Conservation (phyloP, 2,113 vertebrate genomes). For the Leptocoma aspasia region DNA sequence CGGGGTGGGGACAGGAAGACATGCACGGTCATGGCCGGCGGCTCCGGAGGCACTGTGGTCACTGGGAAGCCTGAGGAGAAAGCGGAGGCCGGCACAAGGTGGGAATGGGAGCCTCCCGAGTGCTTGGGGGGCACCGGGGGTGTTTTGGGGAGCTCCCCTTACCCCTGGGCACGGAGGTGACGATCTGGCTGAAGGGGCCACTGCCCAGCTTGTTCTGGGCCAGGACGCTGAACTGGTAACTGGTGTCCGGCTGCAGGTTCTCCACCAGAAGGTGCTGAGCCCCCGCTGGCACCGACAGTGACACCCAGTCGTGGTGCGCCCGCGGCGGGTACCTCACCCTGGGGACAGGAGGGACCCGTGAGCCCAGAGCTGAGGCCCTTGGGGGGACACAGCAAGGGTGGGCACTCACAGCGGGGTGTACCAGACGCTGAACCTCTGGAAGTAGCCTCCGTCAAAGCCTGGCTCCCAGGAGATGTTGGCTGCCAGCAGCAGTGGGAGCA, state of each 20-base stretch:
- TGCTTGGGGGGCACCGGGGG: fast-evolving
- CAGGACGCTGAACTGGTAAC: slow-evolving; percentile 94
- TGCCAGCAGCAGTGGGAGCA: slow-evolving; percentile 77
- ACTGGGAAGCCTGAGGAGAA: slow-evolving; percentile 71
- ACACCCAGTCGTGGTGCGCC: slow-evolving; percentile 90
- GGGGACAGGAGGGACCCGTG: not conserved
- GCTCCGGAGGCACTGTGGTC: slow-evolving; percentile 74
- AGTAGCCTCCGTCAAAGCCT: slow-evolving; percentile 92
- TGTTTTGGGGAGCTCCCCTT: not conserved
- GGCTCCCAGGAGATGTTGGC: slow-evolving; percentile 92
- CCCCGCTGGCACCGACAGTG: slow-evolving; percentile 82
- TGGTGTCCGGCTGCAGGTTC: slow-evolving; percentile 79
- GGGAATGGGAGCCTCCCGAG: fast-evolving
- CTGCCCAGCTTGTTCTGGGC: slow-evolving; percentile 95
- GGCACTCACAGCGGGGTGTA: slow-evolving; percentile 78
- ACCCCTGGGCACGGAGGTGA: slow-evolving; percentile 85
- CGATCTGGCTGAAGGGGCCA: slow-evolving; percentile 93
- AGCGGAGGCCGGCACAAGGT: fast-evolving
- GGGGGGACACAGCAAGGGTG: fast-evolving
- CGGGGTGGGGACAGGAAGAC: slow-evolving; percentile 78
- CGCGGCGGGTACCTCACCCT: slow-evolving; percentile 83
- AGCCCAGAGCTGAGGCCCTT: fast-evolving
- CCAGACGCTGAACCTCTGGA: slow-evolving; percentile 95
- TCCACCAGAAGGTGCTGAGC: slow-evolving; percentile 82
- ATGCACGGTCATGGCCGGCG: slow-evolving; percentile 48